Percentiles rank a stretch among this genome's conserved stretches.
Conservation (phyloP, 2,888 invertebrate genomes). For the Dioctria rufipes region DNA sequence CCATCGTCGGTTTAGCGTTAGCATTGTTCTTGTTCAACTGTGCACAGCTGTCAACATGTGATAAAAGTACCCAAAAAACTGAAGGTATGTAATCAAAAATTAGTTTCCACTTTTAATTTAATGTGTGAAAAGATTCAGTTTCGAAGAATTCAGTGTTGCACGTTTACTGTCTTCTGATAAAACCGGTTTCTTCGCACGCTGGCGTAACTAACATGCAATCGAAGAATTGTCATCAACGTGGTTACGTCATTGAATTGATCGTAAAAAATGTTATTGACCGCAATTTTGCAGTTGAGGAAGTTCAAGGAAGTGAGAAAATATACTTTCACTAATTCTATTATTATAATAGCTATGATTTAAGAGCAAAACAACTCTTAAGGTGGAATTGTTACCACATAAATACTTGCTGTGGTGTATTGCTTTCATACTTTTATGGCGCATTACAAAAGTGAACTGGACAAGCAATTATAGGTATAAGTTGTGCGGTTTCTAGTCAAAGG, state of each 20-base stretch:
- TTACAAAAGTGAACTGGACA: neutral
- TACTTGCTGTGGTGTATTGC: too few species aligned
- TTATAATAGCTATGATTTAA: neutral
- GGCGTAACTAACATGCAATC: slow-evolving; percentile 1
- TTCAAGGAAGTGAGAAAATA: neutral
- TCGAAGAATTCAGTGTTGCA: neutral
- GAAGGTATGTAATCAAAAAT: slow-evolving; percentile 37
- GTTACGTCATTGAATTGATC: slow-evolving; percentile 8
- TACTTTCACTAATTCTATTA: slow-evolving; percentile 32
- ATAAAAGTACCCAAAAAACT: neutral
- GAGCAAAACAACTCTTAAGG: too few species aligned
- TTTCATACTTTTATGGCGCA: neutral
- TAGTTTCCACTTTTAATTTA: neutral
- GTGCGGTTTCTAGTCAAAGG: neutral
- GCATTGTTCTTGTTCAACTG: slow-evolving; percentile 44
- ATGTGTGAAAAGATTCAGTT: neutral
- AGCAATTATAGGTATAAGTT: neutral
- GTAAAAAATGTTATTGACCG: slow-evolving; percentile 26
- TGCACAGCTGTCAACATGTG: neutral
- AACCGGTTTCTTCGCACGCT: slow-evolving; percentile 11
- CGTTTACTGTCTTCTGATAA: neutral
- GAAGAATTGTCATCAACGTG: neutral
- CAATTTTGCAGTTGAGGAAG: slow-evolving; percentile 23
- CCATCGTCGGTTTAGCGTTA: slow-evolving; percentile 38
- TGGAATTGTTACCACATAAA: too few species aligned